Base-by-base conservation (phyloP, 2,113 vertebrate genomes). In the Macrotus californicus region DNA sequence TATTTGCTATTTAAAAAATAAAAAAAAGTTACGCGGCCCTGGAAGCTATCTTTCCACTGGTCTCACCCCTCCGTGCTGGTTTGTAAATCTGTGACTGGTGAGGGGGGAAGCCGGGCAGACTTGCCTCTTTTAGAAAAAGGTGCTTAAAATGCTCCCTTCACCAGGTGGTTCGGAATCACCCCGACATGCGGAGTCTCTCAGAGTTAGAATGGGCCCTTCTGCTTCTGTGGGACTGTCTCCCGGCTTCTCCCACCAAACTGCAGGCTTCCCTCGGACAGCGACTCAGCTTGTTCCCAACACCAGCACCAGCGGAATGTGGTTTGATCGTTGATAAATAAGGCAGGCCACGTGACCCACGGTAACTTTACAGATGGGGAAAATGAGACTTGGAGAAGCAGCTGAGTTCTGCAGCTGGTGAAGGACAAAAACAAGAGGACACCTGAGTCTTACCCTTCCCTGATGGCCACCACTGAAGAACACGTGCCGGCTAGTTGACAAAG, bases 401-500 rank as follows among this genome's bases (percentile, higher is more conserved):
- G 54, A 83, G 46, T 10, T 6, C 0, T 2, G 1, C 7, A 50
- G 39, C 70, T 31, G 3, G 29, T 43, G n/a, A 54, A 24, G 46
- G 39, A 12, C 54, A 36, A 36, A 31, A n/a, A 43, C 16, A 8
- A 66, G 43, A 88, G 0, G 22, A 52, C 36, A 29, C 36, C 41
- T 29, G 26, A 14, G n/a, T 22, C 54, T 73, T n/a, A 5, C 15
- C 24, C 29, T 52, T 16, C 54, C 31, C 59, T 14, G 1, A 8
- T 22, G 36, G 43, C n/a, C 13, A 5, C 36, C 41, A 0, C 10
- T 9, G 43, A 66, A 19, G 11, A n/a, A 39, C 24, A 16, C 0
- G 1, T 7, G 31, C 66, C 24, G 39, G 22, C n/a, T 21, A 31
- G 54, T 10, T 73, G 82, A 24, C 52, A 29, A 39, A 5, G 26